These are phyloP conservation scores for Pyxicephalus adspersus DNA, from an alignment of 2,113 vertebrate species.

Conservation along the genomic window DNA sequence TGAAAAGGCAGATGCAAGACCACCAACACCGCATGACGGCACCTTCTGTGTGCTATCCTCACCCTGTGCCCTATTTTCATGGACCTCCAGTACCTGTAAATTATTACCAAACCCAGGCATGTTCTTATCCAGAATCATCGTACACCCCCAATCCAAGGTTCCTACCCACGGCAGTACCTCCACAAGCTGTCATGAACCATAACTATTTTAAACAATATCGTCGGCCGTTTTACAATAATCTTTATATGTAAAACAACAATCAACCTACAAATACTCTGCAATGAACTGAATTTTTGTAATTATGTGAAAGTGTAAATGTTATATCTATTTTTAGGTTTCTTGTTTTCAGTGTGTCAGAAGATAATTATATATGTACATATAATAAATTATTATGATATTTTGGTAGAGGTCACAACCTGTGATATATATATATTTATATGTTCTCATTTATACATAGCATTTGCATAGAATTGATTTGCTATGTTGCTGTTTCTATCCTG, in stretches of 20 bases:
- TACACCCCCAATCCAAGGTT: constrained; percentile 46
- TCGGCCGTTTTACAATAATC: constrained; percentile 2
- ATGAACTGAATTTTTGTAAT: background rate
- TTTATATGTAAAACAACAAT: background rate
- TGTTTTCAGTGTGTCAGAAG: background rate
- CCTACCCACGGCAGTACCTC: constrained; percentile 50
- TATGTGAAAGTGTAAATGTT: background rate
- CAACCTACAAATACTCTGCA: background rate
- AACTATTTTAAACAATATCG: constrained; percentile 44
- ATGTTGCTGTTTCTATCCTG: no score
- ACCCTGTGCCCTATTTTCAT: background rate
- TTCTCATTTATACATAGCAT: background rate
- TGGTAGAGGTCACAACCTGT: no score
- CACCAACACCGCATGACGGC: constrained; percentile 55
- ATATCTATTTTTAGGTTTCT: background rate
- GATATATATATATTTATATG: no score
- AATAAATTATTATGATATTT: background rate
- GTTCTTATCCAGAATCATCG: background rate
- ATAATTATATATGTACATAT: background rate
- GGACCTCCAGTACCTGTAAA: background rate
- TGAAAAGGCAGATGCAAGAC: constrained; percentile 82
- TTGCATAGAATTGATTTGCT: background rate
- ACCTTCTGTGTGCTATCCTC: constrained; percentile 4
- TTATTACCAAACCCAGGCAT: constrained; percentile 32
- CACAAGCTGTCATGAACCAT: constrained; percentile 44